Base-by-base conservation (phyloP, 2,888 invertebrate genomes). In the Branchipolynoe longqiensis region DNA sequence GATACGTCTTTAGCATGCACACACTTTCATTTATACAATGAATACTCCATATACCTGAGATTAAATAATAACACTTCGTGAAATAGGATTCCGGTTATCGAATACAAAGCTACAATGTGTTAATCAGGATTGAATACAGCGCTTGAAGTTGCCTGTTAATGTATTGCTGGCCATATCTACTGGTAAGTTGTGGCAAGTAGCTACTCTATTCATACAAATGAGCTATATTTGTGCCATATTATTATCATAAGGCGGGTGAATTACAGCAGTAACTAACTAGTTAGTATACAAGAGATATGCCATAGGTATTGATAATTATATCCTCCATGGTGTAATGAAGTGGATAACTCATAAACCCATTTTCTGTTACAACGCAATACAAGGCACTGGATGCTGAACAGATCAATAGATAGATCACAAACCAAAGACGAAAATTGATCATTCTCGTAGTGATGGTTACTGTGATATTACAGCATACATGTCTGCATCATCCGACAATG, bases 341-440 rank as follows among this genome's bases (percentile, higher is more conserved):
- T 48, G 78, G 28, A 48, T 54, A 78, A 78, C 78, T 78, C 78
- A 78, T 78, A 78, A 78, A 78, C 78, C 78, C 78, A 78, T 78
- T 31, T 41, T 78, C 33, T 54, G 41, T 54, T 78, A 48, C 54
- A 78, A 78, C 78, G 41, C 48, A 78, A 48, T 25, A 78, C 78
- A 78, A 78, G 78, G 78, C 78, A 78, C 78, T 78, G 78, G 78
- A 78, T 78, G 78, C 78, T 78, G 78, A 78, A 78, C 78, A 78
- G 78, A 78, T 78, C 31, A 28, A 48, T 48, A 48, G 48, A 54
- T 31, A 78, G 78, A 78, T 41, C 41, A 78, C 78, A 54, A 54
- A 78, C 41, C 78, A 28, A 78, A 78, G 28, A 73, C 36, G 8
- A 73, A n/a, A 40, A 28, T 73, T 36, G 73, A 73, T 73, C 41